phyloP scores from a whole-genome alignment of 2,888 invertebrate genomes.

The Pseudeuparius sepicola region DNA sequence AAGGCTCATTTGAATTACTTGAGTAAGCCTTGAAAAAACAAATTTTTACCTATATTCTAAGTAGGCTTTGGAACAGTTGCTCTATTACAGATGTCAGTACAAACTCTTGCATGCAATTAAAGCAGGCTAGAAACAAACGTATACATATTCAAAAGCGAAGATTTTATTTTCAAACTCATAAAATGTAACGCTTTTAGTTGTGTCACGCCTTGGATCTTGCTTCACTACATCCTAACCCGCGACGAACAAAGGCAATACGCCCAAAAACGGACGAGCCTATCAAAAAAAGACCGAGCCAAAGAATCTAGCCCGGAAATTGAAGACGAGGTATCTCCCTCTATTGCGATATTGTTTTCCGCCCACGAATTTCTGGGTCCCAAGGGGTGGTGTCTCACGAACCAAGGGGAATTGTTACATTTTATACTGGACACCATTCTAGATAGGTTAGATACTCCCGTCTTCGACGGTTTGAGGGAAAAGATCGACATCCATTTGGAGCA shows the following conservation, averaged over 20 bases:
- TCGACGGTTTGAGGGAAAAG: conserved; percentile 54
- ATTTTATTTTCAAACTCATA: too few species aligned
- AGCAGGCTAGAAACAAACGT: too few species aligned
- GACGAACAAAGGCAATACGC: conserved; percentile 60
- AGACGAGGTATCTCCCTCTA: conserved; percentile 57
- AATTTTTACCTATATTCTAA: too few species aligned
- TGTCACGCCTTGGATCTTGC: conserved; percentile 71
- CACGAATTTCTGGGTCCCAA: conserved; percentile 65
- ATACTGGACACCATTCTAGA: conserved; percentile 66
- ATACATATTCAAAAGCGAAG: too few species aligned
- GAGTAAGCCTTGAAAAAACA: too few species aligned
- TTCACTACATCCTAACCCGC: conserved; percentile 65
- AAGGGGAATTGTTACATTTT: conserved; percentile 69
- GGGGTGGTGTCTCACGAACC: conserved; percentile 68
- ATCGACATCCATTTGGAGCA: conserved; percentile 77
- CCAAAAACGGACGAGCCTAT: conserved; percentile 36
- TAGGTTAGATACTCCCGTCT: conserved; percentile 53
- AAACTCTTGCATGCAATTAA: too few species aligned
- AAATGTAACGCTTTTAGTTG: conserved; percentile 58
- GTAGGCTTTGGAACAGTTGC: too few species aligned
- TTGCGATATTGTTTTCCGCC: conserved; percentile 68
- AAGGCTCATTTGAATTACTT: too few species aligned
- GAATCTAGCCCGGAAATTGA: conserved; percentile 19
- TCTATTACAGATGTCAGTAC: too few species aligned
- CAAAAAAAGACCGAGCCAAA: conserved; percentile 29